Base-by-base conservation (phyloP, 2,888 invertebrate species). In the Serripes groenlandicus region DNA sequence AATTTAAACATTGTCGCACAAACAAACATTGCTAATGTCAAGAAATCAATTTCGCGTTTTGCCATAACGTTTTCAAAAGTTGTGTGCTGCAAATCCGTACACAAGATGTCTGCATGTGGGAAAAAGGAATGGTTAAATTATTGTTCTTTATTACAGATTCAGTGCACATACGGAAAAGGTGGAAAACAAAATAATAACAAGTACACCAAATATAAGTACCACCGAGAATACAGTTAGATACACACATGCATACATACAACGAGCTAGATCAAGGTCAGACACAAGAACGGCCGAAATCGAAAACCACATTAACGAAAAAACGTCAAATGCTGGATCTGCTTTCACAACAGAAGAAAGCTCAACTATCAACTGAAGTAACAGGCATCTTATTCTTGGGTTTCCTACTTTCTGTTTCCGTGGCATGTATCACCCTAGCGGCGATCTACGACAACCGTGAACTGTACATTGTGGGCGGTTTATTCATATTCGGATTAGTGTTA, bases 391-490 rank as follows among this genome's bases (percentile, higher is more conserved):
- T 62, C 34, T n/a, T 62, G n/a, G n/a, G n/a, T n/a, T 62, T 62
- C 32, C 32, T 62, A 9, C 21, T 62, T 3, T 34, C 62, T 4
- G 62, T 62, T 9, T 62, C 62, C 4, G 62, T 62, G 21, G 34
- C 34, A 21, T 62, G 62, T 62, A 62, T 62, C 3, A 34, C n/a
- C 3, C 4, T 34, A 32, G 62, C 21, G 2, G 62, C 18, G n/a
- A 34, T 62, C 18, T 62, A 62, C 34, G 62, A 62, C 62, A 30
- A 54, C 52, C 23, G 62, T 7, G 62, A 62, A 34, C 62, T 62
- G n/a, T 62, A 34, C 21, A 62, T 62, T 1, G 32, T 73, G 9
- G 78, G 78, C 30, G 66, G 73, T 9, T 73, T 78, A 23, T 78
- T 78, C 54, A 26, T 42, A 15, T 42, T 68, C 3, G 78, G 78